Base-by-base conservation (phyloP, 53 echinoderm and acorn worm genomes). In the Paracentrotus lividus region DNA sequence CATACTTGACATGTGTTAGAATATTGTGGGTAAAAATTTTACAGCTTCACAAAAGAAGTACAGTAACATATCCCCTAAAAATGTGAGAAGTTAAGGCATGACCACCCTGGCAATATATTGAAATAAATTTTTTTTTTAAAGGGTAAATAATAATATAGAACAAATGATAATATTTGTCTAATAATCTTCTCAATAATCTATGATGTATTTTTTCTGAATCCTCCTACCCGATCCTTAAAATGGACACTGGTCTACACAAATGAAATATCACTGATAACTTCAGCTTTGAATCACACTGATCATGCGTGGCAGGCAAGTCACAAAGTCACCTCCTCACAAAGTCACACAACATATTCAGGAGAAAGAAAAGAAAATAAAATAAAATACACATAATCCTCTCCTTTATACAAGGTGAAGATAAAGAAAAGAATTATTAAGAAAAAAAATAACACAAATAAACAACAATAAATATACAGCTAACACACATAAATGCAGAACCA, bases 401-500 rank as follows among this genome's bases (percentile, higher is more conserved):
- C 81, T 81, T 10, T 45, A 26, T 72, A 7, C 0, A 36, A n/a
- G n/a, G n/a, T n/a, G 4, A n/a, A 57, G 21, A 57, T 12, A 81
- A 23, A 45, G 34, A 21, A 86, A 15, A 44, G 33, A 55, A 56
- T 33, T 55, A 56, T 18, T 10, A 85, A 49, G 18, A 26, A 86
- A 86, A 55, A 86, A 47, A 53, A 86, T 55, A 32, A 86, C 7
- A 86, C 53, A 38, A 57, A 86, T 86, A 86, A 86, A 86, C 53
- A 49, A 84, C 16, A 85, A 86, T 85, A 51, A 86, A 56, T 55
- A 86, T 34, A 86, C 86, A 86, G 33, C 55, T 47, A 86, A 32
- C 86, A 86, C 53, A 86, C 55, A 86, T 15, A 86, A 20, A 86
- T 86, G 86, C 86, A 86, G 56, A 54, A 33, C 34, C 86, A 86